Conservation (phyloP, 2,888 invertebrate genomes). For the Gymnoscelis rufifasciata region DNA sequence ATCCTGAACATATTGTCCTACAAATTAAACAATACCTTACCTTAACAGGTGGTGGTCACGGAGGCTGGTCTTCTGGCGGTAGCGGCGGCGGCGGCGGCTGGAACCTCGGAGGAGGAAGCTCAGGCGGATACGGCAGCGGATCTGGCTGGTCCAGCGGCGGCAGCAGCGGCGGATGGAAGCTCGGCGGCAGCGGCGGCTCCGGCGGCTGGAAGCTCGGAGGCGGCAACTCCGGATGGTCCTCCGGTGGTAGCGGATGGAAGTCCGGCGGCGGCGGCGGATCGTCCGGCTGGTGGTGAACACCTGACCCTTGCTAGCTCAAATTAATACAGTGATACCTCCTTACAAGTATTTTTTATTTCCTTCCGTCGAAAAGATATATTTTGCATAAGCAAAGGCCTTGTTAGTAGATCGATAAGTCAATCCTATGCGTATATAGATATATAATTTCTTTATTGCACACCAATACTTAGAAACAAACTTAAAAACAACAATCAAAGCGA, state of each 20-base stretch:
- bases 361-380: too few species aligned
- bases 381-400: too few species aligned
- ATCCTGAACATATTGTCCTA: too few species aligned
- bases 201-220: slow-evolving; percentile 25
- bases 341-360: slow-evolving; percentile 28
- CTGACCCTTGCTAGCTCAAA: slow-evolving; percentile 39
- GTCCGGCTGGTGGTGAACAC: slow-evolving; percentile 61
- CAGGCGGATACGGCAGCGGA: slow-evolving; percentile 37
- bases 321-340: slow-evolving; percentile 58
- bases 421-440: too few species aligned
- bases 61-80: slow-evolving; percentile 38
- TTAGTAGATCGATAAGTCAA: too few species aligned
- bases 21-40: neutral
- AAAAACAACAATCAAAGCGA: too few species aligned
- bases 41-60: slow-evolving; percentile 33
- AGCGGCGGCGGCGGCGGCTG: slow-evolving; percentile 38
- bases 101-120: slow-evolving; percentile 34
- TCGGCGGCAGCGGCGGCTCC: slow-evolving; percentile 33
- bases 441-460: too few species aligned
- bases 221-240: slow-evolving; percentile 29
- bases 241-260: slow-evolving; percentile 27
- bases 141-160: slow-evolving; percentile 29
- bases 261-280: slow-evolving; percentile 32
- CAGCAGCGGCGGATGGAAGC: slow-evolving; percentile 26
- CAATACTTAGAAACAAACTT: too few species aligned